Base-by-base conservation (phyloP, 1,140 invertebrate genomes). In the Apis laboriosa region DNA sequence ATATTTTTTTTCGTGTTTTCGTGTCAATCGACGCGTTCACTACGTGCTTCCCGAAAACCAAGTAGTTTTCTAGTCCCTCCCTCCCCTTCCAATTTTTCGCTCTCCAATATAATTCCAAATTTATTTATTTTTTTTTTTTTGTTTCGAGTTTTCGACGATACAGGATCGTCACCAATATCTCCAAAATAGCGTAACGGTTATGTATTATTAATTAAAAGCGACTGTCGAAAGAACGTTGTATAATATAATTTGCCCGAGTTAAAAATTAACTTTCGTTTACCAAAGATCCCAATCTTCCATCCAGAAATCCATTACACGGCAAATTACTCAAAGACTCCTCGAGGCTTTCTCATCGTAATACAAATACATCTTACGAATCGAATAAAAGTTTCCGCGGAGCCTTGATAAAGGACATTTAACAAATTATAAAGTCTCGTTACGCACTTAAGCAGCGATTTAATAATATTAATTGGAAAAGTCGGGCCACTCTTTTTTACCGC, bases 381-480 rank as follows among this genome's bases (percentile, higher is more conserved):
- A 77, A 77, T 66, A 34, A 66, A 80, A 80, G 56, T 71, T 80
- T 24, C 49, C 43, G 13, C 34, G 11, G 53, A 55, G 61, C 15
- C 53, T 66, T 56, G 43, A 80, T 70, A 67, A 80, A 74, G 55
- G 60, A 49, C 72, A 75, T 80, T 63, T 34, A 80, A 80, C 70
- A 63, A 75, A 80, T 75, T 80, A 56, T 63, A 34, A 80, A 74
- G 71, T 74, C 78, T 56, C 28, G 24, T 63, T 56, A 53, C 55
- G 53, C n/a, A 24, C 56, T 71, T 74, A 66, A 60, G 78, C 24
- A 49, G 63, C 24, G 67, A 19, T 53, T 70, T 60, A 80, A 74
- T 80, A 74, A 80, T 66, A 80, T 74, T 80, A 74, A 80, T 80
- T 80, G 68, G 70, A 66, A 64, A 80, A 80, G 70, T 80, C 60